phyloP scores from a whole-genome alignment of 2,113 vertebrate species.

The Indicator maculatus region DNA sequence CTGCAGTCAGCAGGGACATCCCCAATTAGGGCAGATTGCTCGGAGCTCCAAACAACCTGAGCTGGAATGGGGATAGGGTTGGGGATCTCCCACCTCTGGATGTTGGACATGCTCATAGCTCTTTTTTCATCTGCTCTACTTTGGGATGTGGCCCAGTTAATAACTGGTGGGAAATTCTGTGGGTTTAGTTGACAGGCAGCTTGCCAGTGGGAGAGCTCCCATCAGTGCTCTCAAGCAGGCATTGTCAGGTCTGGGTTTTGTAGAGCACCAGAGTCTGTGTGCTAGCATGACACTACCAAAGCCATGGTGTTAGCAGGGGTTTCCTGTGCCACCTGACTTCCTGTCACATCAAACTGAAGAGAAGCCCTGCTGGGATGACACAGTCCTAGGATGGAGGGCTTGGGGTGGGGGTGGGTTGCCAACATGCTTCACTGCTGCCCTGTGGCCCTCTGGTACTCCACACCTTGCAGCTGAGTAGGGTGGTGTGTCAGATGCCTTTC shows the following conservation, averaged over 20 bases:
- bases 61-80: no score
- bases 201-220: background rate
- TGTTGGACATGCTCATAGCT: background rate
- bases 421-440: background rate
- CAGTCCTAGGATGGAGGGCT: no score
- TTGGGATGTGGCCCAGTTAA: background rate
- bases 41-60: no score
- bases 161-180: background rate
- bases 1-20: no score
- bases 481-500: background rate
- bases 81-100: no score
- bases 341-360: background rate
- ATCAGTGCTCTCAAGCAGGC: background rate
- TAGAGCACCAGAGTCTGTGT: background rate
- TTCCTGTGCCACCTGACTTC: background rate
- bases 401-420: background rate
- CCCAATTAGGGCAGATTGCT: no score
- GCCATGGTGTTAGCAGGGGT: background rate
- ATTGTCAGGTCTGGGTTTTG: background rate
- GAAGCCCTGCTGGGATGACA: background rate
- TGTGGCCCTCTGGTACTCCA: background rate
- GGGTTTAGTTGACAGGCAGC: background rate
- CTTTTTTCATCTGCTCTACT: background rate
- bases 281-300: background rate
- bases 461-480: background rate